phyloP scores from a whole-genome alignment of 1,140 invertebrate genomes.

The Aphis craccivora region DNA sequence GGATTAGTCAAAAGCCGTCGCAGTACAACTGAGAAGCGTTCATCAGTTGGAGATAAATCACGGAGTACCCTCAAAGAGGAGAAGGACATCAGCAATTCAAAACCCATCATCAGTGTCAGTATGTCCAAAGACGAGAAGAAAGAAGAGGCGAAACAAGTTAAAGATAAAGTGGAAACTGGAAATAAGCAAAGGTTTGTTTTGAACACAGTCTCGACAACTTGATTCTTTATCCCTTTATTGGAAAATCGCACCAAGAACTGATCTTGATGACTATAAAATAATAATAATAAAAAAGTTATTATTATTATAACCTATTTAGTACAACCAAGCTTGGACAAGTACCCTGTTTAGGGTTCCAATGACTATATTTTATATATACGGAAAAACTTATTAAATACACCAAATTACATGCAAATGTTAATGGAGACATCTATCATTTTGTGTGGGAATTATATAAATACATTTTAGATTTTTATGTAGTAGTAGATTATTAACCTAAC shows the following conservation, averaged over 20 bases:
- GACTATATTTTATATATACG: not conserved
- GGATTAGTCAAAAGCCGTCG: slow-evolving; percentile 47
- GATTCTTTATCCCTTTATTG: slow-evolving; percentile 45
- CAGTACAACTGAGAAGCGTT: slow-evolving; percentile 43
- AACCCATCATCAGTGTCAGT: slow-evolving; percentile 45
- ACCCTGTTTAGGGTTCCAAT: not conserved
- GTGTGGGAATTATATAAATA: not conserved
- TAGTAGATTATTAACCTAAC: not conserved
- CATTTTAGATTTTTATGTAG: slow-evolving; percentile 1
- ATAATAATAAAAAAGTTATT: not conserved
- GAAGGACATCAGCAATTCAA: slow-evolving; percentile 43
- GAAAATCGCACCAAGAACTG: slow-evolving; percentile 36
- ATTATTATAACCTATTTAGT: slow-evolving; percentile 25
- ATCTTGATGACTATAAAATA: slow-evolving; percentile 8
- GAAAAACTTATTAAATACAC: slow-evolving; percentile 22
- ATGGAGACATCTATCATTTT: not conserved
- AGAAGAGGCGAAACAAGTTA: slow-evolving; percentile 53
- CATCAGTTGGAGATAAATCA: slow-evolving; percentile 47
- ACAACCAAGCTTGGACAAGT: not conserved
- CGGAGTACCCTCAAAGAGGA: slow-evolving; percentile 49
- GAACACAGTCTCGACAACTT: slow-evolving; percentile 49
- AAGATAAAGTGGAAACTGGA: slow-evolving; percentile 53
- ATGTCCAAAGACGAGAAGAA: slow-evolving; percentile 51
- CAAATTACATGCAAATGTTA: slow-evolving; percentile 3
- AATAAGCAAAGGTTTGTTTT: slow-evolving; percentile 57